Evolutionary conservation across 2,888 invertebrate genomes (phyloP).

Genomic region (Anarsia innoxiella): DNA sequence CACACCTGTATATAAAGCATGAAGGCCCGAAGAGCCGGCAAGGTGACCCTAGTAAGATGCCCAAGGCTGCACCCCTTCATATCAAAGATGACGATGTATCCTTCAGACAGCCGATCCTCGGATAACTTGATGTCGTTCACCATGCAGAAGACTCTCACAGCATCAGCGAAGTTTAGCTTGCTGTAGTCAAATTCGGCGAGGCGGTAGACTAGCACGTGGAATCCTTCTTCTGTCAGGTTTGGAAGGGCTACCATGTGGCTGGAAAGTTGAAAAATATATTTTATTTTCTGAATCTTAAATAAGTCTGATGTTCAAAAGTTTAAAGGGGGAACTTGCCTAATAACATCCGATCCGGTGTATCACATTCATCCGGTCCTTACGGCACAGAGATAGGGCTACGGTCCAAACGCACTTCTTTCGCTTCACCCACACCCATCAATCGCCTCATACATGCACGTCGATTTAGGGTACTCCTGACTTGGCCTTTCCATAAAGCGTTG

Average conservation of each 20-base stretch:
- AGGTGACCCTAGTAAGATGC: conserved; percentile 77
- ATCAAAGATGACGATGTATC: conserved; percentile 79
- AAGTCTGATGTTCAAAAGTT: too few relatives aligned
- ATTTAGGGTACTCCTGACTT: too few relatives aligned
- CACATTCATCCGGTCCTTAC: too few relatives aligned
- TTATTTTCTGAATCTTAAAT: too few relatives aligned
- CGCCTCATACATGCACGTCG: too few relatives aligned
- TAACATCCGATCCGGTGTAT: too few relatives aligned
- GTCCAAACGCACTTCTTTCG: too few relatives aligned
- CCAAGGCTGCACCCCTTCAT: conserved; percentile 81
- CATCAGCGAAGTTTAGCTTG: conserved; percentile 78
- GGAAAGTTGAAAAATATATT: too few relatives aligned
- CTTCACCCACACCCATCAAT: too few relatives aligned
- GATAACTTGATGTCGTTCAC: conserved; percentile 79
- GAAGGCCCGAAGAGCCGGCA: conserved; percentile 77
- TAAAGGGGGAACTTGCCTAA: too few relatives aligned
- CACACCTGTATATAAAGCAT: conserved; percentile 80
- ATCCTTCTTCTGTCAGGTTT: conserved; percentile 76
- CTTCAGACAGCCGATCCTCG: conserved; percentile 74
- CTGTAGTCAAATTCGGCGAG: conserved; percentile 77
- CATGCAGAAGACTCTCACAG: conserved; percentile 79
- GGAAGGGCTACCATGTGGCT: conserved; percentile 79
- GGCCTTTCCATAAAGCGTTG: too few relatives aligned
- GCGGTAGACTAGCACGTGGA: conserved; percentile 76
- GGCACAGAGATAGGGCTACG: too few relatives aligned